A percentile compares a stretch with the other conserved stretches of the same genome.
Conservation (phyloP, 2,797 vertebrate species). For the Podargus strigoides region DNA sequence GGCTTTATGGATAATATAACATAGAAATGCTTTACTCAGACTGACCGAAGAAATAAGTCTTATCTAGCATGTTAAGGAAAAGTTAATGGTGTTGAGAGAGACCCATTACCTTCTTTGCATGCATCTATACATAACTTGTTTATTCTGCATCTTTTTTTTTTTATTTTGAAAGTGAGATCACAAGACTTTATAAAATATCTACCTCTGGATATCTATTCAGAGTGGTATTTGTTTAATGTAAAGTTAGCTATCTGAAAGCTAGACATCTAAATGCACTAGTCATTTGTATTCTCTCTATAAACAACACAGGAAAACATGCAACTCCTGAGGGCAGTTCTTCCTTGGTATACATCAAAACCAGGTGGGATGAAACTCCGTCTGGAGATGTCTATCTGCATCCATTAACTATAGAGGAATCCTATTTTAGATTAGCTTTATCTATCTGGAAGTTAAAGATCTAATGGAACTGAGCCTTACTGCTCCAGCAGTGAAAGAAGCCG, state of each 20-base stretch:
- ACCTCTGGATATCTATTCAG: neutral
- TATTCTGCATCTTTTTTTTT: neutral
- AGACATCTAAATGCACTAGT: neutral
- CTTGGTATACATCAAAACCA: conserved; percentile 8
- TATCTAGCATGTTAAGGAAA: neutral
- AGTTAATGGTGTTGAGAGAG: neutral
- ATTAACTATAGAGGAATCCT: conserved; percentile 1
- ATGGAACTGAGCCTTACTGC: neutral
- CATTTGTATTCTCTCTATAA: neutral
- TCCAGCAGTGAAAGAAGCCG: neutral
- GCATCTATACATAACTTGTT: neutral
- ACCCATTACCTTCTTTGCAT: neutral
- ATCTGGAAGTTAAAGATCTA: neutral
- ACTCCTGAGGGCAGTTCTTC: conserved; percentile 22
- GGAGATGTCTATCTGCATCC: conserved; percentile 32
- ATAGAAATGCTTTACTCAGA: neutral
- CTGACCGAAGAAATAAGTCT: neutral
- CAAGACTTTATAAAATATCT: neutral
- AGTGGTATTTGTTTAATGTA: neutral
- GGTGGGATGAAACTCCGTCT: conserved; percentile 23
- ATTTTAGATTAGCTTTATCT: conserved; percentile 21
- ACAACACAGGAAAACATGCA: neutral
- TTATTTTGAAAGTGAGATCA: neutral
- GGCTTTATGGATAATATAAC: neutral
- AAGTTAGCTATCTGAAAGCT: conserved; percentile 1